Conservation (phyloP, 1,140 invertebrate genomes). For the Drosophila virilis region DNA sequence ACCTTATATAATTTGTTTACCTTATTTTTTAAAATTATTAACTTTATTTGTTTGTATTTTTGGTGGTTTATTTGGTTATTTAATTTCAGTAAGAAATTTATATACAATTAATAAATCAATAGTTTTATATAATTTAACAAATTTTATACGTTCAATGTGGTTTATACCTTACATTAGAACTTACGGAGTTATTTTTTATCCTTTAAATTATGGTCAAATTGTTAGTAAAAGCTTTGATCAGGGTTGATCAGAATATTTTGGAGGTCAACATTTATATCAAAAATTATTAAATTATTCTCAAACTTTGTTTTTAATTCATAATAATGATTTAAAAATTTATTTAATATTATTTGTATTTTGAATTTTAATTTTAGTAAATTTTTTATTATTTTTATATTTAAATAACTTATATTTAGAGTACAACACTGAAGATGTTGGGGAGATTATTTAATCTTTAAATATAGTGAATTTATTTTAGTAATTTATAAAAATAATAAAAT, state of each 20-base stretch:
- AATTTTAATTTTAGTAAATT: conserved; percentile 82
- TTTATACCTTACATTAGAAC: too few species aligned
- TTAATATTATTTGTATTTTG: conserved; percentile 84
- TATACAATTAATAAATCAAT: conserved; percentile 5
- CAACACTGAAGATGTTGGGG: conserved; percentile 87
- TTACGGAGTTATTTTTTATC: conserved; percentile 55
- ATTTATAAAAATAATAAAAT: conserved; percentile 83
- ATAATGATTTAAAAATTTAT: conserved; percentile 85
- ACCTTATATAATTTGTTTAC: conserved; percentile 85
- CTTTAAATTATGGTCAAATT: conserved; percentile 49
- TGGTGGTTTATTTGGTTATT: too few species aligned
- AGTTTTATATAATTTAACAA: conserved; percentile 75
- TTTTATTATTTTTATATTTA: conserved; percentile 84
- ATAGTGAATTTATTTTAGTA: conserved; percentile 69
- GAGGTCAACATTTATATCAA: conserved; percentile 78
- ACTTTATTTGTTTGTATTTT: conserved; percentile 83
- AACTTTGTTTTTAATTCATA: conserved; percentile 65
- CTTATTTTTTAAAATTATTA: conserved; percentile 82
- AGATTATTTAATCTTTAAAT: conserved; percentile 77
- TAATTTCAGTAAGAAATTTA: too few species aligned
- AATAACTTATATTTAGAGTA: conserved; percentile 87
- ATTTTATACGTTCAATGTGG: conserved; percentile 82
- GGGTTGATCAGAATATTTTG: conserved; percentile 85
- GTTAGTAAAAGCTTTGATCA: conserved; percentile 84
- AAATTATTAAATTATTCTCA: conserved; percentile 61